Conservation (phyloP, 2,113 vertebrate species). For the Aleadryas rufinucha region DNA sequence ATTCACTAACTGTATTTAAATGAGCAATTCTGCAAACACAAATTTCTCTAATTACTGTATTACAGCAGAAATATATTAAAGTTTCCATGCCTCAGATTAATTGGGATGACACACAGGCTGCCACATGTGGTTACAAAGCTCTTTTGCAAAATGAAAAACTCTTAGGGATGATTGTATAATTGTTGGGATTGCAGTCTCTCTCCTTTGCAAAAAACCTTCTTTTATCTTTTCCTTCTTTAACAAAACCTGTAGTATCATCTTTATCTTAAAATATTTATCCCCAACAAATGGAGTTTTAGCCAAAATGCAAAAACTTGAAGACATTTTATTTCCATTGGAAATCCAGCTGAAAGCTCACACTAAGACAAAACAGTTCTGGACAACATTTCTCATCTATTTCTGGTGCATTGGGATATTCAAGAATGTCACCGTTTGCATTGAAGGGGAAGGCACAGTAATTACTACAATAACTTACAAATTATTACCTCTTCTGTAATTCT, state of each 20-base stretch:
- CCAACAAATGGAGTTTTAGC: not conserved
- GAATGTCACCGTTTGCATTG: not conserved
- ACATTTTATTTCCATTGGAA: not conserved
- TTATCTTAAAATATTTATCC: not conserved
- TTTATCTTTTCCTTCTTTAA: not conserved
- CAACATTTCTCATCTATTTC: not conserved
- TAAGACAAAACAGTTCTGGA: not conserved
- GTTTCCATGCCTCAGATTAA: not conserved
- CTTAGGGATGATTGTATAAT: not conserved
- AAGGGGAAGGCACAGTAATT: not conserved
- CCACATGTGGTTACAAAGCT: not conserved
- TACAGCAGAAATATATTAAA: not conserved
- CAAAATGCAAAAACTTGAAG: not conserved
- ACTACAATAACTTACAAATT: not conserved
- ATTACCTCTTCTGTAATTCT: conserved; percentile 85
- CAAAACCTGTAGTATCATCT: not conserved
- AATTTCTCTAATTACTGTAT: not conserved
- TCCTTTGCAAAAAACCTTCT: not conserved
- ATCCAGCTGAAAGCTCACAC: not conserved
- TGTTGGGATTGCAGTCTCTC: not conserved
- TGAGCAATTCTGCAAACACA: not conserved
- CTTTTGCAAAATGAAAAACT: not conserved
- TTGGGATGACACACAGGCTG: not conserved
- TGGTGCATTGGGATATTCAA: not conserved
- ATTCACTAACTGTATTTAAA: not conserved